Evolutionary conservation across 2,113 vertebrate genomes (phyloP), one percentile per base, ranked within the genome.

Genomic region (Phycodurus eques): DNA sequence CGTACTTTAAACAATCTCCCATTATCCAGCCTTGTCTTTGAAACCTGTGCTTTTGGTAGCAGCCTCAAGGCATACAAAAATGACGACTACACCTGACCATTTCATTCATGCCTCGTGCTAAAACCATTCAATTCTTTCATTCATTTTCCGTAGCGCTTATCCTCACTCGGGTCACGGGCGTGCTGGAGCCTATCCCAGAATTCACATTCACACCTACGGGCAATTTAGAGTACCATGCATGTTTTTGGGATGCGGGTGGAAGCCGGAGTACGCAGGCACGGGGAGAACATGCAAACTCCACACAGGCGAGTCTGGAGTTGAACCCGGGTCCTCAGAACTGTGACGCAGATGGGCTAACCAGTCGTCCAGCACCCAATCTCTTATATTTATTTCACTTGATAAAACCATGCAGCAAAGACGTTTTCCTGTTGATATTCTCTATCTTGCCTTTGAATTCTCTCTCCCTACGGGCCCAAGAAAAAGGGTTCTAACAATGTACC

Each of bases 21-120:
- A 80, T 88, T 77, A 87, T 91, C 75, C 44, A 66, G 59, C 72
- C 71, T 68, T 22, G 74, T 78, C 85, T 92, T 90, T 89, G 89
- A 92, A 92, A 90, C 70, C 71, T 39, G 79, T 90, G 75, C 68
- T 67, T 67, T 79, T 73, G 76, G 78, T 71, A 76, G 1, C 63
- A 51, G 13, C 76, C 62, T 77, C 75, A 39, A 56, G 47, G 72
- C 66, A 80, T 74, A 84, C 61, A 78, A 72, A 44, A 46, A 47
- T 1, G 9, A 59, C 61, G 35, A 71, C 5, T 5, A 27, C 65
- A 73, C 33, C 20, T 35, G 68, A 63, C 68, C 35, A 17, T 35
- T 33, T n/a, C 31, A 73, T 77, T 76, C 69, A 19, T 14, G 44
- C 47, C 68, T 67, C 51, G 60, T 35, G 22, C 10, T 67, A 61